These are phyloP conservation scores for Ptychadena robeensis DNA, from an alignment of 2,797 vertebrate genomes.

Conservation along the genomic window DNA sequence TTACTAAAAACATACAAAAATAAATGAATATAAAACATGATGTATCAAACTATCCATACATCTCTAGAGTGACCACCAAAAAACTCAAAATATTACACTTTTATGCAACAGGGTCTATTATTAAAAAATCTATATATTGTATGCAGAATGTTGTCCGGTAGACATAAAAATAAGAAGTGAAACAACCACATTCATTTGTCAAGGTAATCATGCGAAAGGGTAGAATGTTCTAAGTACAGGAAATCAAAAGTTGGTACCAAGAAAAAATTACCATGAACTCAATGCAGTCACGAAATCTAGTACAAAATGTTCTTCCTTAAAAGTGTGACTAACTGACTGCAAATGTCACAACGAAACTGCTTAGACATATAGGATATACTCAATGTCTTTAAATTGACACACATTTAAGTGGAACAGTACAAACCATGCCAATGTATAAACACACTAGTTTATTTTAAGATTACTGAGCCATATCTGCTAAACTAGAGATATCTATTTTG, in stretches of 20 bases:
- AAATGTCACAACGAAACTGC: not conserved
- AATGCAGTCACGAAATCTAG: not conserved
- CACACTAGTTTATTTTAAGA: not conserved
- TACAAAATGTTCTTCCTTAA: conserved; percentile 31
- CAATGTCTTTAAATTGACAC: not conserved
- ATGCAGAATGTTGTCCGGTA: too few relatives aligned
- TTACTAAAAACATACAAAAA: too few relatives aligned
- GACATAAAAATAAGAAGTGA: too few relatives aligned
- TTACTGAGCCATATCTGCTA: too few relatives aligned
- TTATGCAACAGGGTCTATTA: too few relatives aligned
- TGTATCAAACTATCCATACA: too few relatives aligned
- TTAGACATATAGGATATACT: not conserved
- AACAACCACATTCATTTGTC: too few relatives aligned
- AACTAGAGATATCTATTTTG: too few relatives aligned
- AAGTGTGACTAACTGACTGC: not conserved
- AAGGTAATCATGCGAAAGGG: conserved; percentile 11
- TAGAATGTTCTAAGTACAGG: conserved; percentile 4
- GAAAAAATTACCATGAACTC: not conserved
- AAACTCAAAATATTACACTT: too few relatives aligned
- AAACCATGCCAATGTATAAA: not conserved
- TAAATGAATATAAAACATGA: too few relatives aligned
- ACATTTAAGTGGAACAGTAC: not conserved
- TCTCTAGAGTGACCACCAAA: too few relatives aligned
- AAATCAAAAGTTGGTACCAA: not conserved
- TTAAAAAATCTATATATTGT: too few relatives aligned